Base-by-base conservation (phyloP, 2,888 invertebrate species). In the Acholoe squamosa region DNA sequence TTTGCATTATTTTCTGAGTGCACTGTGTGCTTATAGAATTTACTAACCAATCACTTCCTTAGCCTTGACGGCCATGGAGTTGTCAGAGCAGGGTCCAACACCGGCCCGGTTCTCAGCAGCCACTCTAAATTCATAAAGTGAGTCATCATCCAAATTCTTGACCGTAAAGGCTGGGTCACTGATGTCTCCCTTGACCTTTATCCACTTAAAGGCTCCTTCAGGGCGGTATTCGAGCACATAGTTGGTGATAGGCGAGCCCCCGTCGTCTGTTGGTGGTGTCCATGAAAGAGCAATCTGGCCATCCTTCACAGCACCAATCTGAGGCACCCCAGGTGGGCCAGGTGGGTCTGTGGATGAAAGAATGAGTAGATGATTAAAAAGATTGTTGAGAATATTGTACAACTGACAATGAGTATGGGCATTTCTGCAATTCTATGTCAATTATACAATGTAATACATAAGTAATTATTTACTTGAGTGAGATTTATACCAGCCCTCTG, bases 241-340 rank as follows among this genome's bases (percentile, higher is more conserved):
- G 76, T 92, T 92, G 90, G 91, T 91, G 34, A 94, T 92, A n/a
- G 93, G 92, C 5, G 91, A 84, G 0, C 94, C 94, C 0, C 94
- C 94, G 90, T 93, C 92, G 43, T 91, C 90, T 12, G 76, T 88
- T 12, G 91, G 95, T 67, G 95, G 93, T 86, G 94, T 94, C 95
- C 95, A 96, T 7, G 93, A 96, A n/a, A 99, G 96, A 10, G 98
- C 98, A 0, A 98, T 98, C 92, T 98, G 98, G 94, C 97, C 97
- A 93, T 98, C 98, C 91, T 88, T 92, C 22, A 89, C 76, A n/a
- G 88, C 61, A 0, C 71, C 89, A 16, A 92, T 90, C 16, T 94
- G 94, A 28, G 95, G 95, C 34, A 93, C 91, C 28, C 91, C 91
- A 28, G 92, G 92, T 1, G 91, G 84, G 31, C 90, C 88, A 28